A percentile compares a stretch with the other conserved stretches of the same genome.
Evolutionary conservation across 2,888 invertebrate species (phyloP).

Genomic region (Rhyacophila evoluta): DNA sequence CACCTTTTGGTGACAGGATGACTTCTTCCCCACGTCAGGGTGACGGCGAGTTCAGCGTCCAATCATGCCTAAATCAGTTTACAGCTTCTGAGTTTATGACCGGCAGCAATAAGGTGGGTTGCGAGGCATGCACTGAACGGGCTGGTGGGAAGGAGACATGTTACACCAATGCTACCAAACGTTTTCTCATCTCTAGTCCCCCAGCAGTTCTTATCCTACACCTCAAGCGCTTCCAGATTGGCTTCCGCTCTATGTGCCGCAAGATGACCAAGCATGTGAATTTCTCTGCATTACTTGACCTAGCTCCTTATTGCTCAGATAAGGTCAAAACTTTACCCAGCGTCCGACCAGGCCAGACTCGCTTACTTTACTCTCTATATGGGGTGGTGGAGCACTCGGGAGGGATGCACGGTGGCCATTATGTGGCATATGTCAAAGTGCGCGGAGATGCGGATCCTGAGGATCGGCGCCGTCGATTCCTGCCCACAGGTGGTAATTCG

Average conservation of each 20-base stretch:
- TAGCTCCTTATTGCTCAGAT: slow-evolving; percentile 91
- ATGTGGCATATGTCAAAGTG: slow-evolving; percentile 95
- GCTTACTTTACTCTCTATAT: slow-evolving; percentile 88
- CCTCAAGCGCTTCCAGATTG: slow-evolving; percentile 94
- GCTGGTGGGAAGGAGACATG: slow-evolving; percentile 79
- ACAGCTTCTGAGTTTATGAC: slow-evolving; percentile 91
- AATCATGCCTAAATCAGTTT: slow-evolving; percentile 93
- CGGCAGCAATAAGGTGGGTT: slow-evolving; percentile 93
- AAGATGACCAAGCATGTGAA: slow-evolving; percentile 90
- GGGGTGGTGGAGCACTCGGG: slow-evolving; percentile 97
- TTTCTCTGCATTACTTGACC: slow-evolving; percentile 87
- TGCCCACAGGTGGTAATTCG: slow-evolving; percentile 73
- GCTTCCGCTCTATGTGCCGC: slow-evolving; percentile 77
- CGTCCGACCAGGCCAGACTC: slow-evolving; percentile 72
- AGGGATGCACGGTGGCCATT: slow-evolving; percentile 85
- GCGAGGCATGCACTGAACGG: slow-evolving; percentile 88
- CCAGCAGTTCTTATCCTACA: slow-evolving; percentile 96
- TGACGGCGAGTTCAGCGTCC: slow-evolving; percentile 85
- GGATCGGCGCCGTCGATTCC: slow-evolving; percentile 80
- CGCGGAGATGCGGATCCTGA: slow-evolving; percentile 72
- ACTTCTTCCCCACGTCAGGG: slow-evolving; percentile 77
- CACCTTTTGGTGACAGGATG: slow-evolving; percentile 61
- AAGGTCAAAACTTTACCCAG: slow-evolving; percentile 74
- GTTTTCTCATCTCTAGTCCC: slow-evolving; percentile 88
- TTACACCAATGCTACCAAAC: slow-evolving; percentile 85